Base-by-base conservation (phyloP, 2,888 invertebrate genomes). In the Pyrocoelia pectoralis region DNA sequence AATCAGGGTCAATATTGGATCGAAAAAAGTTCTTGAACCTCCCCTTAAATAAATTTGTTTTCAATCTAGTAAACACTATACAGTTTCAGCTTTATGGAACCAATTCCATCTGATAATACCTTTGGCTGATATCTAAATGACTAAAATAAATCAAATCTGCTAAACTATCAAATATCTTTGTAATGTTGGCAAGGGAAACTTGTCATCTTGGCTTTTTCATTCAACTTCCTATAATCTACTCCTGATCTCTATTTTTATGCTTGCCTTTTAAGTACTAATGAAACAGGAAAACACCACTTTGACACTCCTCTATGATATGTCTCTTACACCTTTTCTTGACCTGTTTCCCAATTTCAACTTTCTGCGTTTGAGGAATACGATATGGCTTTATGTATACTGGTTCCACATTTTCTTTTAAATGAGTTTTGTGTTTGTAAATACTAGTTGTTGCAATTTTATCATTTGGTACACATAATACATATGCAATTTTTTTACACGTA, bases 301-400 rank as follows among this genome's bases (percentile, higher is more conserved):
- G n/a, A n/a, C n/a, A 33, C 8, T 33, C n/a, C 2, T 12, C 13
- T 14, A 43, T 12, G 10, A 43, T 43, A 3, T 43, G 4, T 6
- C 12, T 15, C 2, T 2, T 9, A 43, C 2, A 8, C 13, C 1
- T 43, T 43, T 43, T 1, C 1, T 43, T 8, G 4, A 43, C 13
- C 12, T 43, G 43, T 13, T 13, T 43, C 2, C 8, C 12, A 14
- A 13, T 15, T 43, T 43, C 13, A 5, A 8, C 8, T 15, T 43
- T 43, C 12, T 43, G 43, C 12, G 55, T 10, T 12, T 61, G 51
- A 6, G 56, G 65, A 9, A 55, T 19, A 17, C 65, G 28, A 56
- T 65, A 65, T 12, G 51, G 54, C 43, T 61, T 61, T 38, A 55
- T 40, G 18, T 61, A 50, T 6, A 18, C 40, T n/a, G 56, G 53